Evolutionary conservation across 37 sponge, comb jelly and placozoan genomes (phyloP), one percentile per base, ranked within the genome.

Genomic region (Cliona cf. orientalis): DNA sequence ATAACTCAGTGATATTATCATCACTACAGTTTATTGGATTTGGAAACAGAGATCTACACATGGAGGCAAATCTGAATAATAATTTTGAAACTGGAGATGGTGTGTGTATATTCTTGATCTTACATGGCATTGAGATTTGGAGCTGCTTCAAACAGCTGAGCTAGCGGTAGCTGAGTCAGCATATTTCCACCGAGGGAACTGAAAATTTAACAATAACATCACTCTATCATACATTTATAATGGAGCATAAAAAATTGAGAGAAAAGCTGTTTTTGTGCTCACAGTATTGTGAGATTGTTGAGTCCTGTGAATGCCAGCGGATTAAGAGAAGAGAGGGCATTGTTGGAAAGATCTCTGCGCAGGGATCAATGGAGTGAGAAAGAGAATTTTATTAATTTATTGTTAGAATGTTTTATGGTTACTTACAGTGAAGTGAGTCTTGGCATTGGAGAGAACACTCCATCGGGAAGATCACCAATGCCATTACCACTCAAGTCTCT

Each of bases 101-200:
- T n/a, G n/a, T n/a, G n/a, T n/a, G n/a, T n/a, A n/a, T n/a, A n/a
- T n/a, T n/a, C n/a, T n/a, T n/a, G n/a, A n/a, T n/a, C 77, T 78
- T 21, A 78, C 79, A 78, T 78, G 66, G 49, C 45, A 33, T 49
- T 78, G 36, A 78, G 79, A 6, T 66, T 43, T 45, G 79, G 79
- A 5, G 66, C 21, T 17, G 46, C 22, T 29, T 6, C 34, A 12
- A 74, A 25, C 3, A 74, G 58, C 21, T 45, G 28, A 23, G 56
- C n/a, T n/a, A n/a, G n/a, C n/a, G n/a, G n/a, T n/a, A n/a, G n/a
- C n/a, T n/a, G n/a, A n/a, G n/a, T n/a, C n/a, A n/a, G n/a, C n/a
- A n/a, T n/a, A n/a, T n/a, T n/a, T n/a, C n/a, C n/a, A n/a, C n/a
- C n/a, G n/a, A n/a, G n/a, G n/a, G n/a, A n/a, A n/a, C n/a, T n/a